Evolutionary conservation across 2,113 vertebrate genomes (phyloP).

Genomic region (Percina caprodes): DNA sequence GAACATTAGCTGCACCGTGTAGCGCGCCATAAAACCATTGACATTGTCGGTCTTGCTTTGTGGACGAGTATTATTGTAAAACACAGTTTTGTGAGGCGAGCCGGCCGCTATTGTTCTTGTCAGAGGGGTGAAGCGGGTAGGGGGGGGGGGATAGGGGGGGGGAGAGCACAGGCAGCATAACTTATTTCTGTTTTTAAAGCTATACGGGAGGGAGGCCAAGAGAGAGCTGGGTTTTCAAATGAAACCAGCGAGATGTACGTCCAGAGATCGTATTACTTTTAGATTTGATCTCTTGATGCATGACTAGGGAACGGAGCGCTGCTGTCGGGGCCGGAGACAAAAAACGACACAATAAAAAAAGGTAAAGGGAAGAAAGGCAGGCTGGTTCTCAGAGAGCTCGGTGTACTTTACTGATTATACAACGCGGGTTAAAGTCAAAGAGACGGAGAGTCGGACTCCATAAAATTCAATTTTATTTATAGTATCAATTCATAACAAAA

Average conservation of each 20-base stretch:
- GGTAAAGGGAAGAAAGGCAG: slow-evolving; percentile 1
- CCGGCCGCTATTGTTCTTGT: slow-evolving; percentile 65
- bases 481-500: no score
- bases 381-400: not conserved
- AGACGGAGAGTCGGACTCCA: not conserved
- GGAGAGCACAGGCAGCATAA: slow-evolving; percentile 38
- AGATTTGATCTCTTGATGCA: slow-evolving; percentile 72
- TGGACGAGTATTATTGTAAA: slow-evolving; percentile 71
- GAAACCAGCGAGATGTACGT: slow-evolving; percentile 54
- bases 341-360: not conserved
- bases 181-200: slow-evolving; percentile 55
- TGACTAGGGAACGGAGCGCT: slow-evolving; percentile 47
- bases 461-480: no score
- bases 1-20: slow-evolving; percentile 69
- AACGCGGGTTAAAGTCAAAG: not conserved
- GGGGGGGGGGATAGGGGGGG: no score
- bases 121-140: slow-evolving; percentile 62
- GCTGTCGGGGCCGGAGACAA: not conserved
- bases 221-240: slow-evolving; percentile 53
- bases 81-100: slow-evolving; percentile 69
- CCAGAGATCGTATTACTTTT: slow-evolving; percentile 68
- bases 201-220: not conserved
- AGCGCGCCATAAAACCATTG: slow-evolving; percentile 69
- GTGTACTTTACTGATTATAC: slow-evolving; percentile 48
- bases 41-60: slow-evolving; percentile 69